These are phyloP conservation scores for Drosophila lacicola DNA, from an alignment of 2,888 invertebrate genomes.

Conservation along the genomic window DNA sequence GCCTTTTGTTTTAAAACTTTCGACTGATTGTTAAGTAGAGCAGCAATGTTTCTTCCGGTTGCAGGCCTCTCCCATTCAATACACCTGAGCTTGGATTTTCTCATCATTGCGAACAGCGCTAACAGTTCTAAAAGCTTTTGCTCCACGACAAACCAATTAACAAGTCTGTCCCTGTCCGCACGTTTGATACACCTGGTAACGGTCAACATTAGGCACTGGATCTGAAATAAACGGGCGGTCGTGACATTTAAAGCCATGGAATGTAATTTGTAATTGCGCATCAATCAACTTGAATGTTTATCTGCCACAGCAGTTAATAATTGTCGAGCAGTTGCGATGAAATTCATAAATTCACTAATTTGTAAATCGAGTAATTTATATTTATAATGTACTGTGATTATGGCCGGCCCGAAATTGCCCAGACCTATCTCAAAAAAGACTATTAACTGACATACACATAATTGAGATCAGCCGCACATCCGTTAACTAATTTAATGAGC, in stretches of 20 bases:
- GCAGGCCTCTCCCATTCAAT: background rate
- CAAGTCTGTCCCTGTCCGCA: conserved; percentile 23
- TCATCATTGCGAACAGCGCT: conserved; percentile 8
- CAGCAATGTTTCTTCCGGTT: conserved; percentile 23
- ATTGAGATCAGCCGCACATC: conserved; percentile 49
- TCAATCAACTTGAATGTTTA: conserved; percentile 22
- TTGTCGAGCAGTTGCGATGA: conserved; percentile 11
- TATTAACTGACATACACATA: conserved; percentile 21
- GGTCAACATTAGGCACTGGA: background rate
- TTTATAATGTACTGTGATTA: conserved; percentile 46
- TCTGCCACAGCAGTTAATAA: conserved; percentile 8
- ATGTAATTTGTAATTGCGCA: conserved; percentile 32
- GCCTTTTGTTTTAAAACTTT: background rate
- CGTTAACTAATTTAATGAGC: conserved; percentile 66
- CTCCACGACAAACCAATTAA: conserved; percentile 47
- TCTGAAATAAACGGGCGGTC: background rate
- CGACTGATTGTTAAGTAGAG: background rate
- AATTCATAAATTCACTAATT: background rate
- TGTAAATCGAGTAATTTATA: conserved; percentile 2
- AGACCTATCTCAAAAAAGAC: conserved; percentile 1
- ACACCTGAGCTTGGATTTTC: conserved; percentile 2
- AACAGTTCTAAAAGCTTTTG: conserved; percentile 11
- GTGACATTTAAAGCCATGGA: conserved; percentile 13
- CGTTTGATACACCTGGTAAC: conserved; percentile 9
- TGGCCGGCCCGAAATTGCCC: conserved; percentile 6